These are phyloP conservation scores for Smittia sp. DNA, from an alignment of 2,888 invertebrate genomes.

Conservation along the genomic window DNA sequence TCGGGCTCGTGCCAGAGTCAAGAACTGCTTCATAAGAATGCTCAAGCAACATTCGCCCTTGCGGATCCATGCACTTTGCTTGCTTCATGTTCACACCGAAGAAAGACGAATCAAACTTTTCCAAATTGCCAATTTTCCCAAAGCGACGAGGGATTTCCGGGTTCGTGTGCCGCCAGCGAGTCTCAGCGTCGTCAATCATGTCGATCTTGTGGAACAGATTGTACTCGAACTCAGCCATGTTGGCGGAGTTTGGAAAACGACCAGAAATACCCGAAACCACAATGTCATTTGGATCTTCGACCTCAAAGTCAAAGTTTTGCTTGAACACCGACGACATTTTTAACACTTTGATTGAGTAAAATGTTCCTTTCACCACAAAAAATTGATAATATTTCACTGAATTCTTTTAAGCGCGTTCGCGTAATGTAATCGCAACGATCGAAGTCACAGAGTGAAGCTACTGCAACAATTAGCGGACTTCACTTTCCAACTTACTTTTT, in stretches of 20 bases:
- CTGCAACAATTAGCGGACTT: too few species aligned
- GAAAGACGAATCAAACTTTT: conserved; percentile 57
- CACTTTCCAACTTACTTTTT: too few species aligned
- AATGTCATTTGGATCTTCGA: conserved; percentile 45
- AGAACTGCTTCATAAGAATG: conserved; percentile 60
- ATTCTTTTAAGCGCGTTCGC: too few species aligned
- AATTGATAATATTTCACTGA: too few species aligned
- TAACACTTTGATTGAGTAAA: too few species aligned
- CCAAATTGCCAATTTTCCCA: conserved; percentile 54
- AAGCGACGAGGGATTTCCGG: conserved; percentile 55
- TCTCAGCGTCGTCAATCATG: conserved; percentile 56
- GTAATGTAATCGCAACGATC: too few species aligned
- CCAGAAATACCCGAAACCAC: conserved; percentile 62
- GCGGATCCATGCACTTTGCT: conserved; percentile 56
- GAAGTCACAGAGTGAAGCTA: too few species aligned
- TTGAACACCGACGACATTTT: too few species aligned
- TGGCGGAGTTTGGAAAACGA: conserved; percentile 64
- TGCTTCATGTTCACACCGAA: conserved; percentile 56
- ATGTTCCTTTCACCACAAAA: too few species aligned
- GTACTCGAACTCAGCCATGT: conserved; percentile 61
- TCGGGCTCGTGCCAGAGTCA: conserved; percentile 67
- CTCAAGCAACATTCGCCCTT: conserved; percentile 60
- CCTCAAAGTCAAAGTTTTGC: too few species aligned
- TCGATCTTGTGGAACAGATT: conserved; percentile 62
- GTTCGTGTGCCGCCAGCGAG: conserved; percentile 54